Base-by-base conservation (phyloP, 2,113 vertebrate species). In the Mormyrus iriodes region DNA sequence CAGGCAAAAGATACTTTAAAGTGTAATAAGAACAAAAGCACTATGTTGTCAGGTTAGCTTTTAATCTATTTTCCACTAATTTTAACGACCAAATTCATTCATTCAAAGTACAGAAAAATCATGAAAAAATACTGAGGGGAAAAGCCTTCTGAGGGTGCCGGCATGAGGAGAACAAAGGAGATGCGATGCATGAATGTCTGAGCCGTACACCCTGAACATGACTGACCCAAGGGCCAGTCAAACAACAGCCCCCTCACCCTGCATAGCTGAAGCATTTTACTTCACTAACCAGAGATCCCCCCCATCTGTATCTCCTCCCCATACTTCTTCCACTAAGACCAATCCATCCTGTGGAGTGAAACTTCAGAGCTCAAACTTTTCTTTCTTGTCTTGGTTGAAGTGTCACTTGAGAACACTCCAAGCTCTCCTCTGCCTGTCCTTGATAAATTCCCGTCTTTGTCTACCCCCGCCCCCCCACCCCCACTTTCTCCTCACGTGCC, bases 271-370 rank as follows among this genome's bases (percentile, higher is more conserved):
- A 92, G 93, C 94, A 94, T 95, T 95, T 95, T 94, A 93, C 94
- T 94, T 94, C 93, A 92, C 94, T 95, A 95, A 95, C 95, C 95
- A 93, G 95, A 95, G 94, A 93, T 93, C 92, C n/a, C 48, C n/a
- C 48, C 7, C 93, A 91, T 94, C 95, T 95, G 94, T 95, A 95
- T 95, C 95, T 95, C 94, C 94, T 91, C 93, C 93, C 91, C 94
- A 93, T 92, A 93, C 93, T 95, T 96, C 95, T 94, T 95, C 94
- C 95, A 94, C 95, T 95, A 95, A 95, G 95, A 94, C 94, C 94
- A 94, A 95, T 95, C 95, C 95, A 95, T 95, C 95, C 94, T 93
- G 91, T 91, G 92, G 91, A 93, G 94, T 92, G 89, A 90, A 93
- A 91, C 39, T 51, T 27, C 44, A 15, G 46, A 46, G 44, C 55